Evolutionary conservation across 2,888 invertebrate genomes (phyloP), one percentile per base, ranked within the genome.

Genomic region (Sclerodermus sp.): DNA sequence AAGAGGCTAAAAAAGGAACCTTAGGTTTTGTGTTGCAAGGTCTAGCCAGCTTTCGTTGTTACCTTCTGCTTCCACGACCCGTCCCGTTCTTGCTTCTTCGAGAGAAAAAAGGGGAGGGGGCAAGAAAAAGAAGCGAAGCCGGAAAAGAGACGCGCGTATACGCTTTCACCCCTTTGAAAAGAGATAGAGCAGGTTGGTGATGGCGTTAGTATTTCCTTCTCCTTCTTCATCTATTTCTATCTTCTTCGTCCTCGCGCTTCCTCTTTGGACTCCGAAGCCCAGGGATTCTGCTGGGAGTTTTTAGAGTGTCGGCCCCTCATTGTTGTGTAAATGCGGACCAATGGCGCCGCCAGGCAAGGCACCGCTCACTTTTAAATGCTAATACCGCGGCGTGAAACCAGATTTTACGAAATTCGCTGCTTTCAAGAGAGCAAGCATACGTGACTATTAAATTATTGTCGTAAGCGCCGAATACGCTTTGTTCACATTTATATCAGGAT

Each of bases 261-360:
- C 58, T 57, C 51, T 51, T 50, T 57, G 55, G 54, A 53, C 60
- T 60, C 51, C 61, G 60, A 60, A 67, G 70, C 64, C 60, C 55
- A 52, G 69, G 72, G 68, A 73, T 74, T 75, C 71, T n/a, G n/a
- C n/a, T 68, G 67, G 68, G 67, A 75, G 72, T 76, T 77, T 77
- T 76, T 74, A 66, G 71, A 74, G 68, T 64, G 68, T n/a, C 70
- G 64, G 69, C 63, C 67, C 61, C 68, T 76, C 71, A 77, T 77
- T 77, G 74, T 77, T 77, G 76, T 76, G 75, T 75, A 76, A 77
- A 77, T 77, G 69, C 67, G 61, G 67, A 66, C 71, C 76, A 77
- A 77, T 77, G 74, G 73, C 73, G 74, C 71, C 72, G 72, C 70
- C 71, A 73, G 67, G 68, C 65, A 57, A 70, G 67, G 65, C 58